phyloP scores from a whole-genome alignment of 2,113 vertebrate species.

The Chascanopsetta lugubris region DNA sequence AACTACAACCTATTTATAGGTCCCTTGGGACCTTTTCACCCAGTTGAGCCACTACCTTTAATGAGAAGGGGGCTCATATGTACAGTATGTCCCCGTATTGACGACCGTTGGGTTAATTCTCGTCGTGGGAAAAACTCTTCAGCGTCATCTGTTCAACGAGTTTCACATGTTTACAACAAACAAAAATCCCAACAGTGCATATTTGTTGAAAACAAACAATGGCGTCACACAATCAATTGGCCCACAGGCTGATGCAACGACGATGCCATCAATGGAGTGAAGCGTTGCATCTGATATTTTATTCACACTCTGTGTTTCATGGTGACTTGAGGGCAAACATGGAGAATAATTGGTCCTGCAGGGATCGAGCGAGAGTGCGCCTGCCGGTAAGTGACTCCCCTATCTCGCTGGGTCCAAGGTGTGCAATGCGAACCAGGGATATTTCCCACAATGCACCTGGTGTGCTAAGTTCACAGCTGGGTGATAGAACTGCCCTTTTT shows the following conservation, averaged over 20 bases:
- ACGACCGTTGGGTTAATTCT: neutral
- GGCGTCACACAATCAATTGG: neutral
- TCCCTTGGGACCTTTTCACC: no score
- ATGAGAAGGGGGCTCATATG: no score
- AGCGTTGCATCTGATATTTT: conserved; percentile 42
- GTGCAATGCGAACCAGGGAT: conserved; percentile 32
- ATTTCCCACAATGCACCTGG: conserved; percentile 61
- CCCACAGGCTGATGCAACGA: conserved; percentile 26
- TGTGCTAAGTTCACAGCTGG: conserved; percentile 26
- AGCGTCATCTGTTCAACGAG: neutral
- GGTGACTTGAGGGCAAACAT: conserved; percentile 67
- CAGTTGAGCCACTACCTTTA: no score
- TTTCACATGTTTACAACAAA: conserved; percentile 9
- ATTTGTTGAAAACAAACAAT: conserved; percentile 23
- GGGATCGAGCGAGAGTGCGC: conserved; percentile 49
- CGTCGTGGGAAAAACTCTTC: neutral
- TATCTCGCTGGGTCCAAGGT: conserved; percentile 53
- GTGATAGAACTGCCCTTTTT: conserved; percentile 54
- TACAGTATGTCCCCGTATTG: neutral
- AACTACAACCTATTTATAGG: no score
- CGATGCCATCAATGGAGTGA: conserved; percentile 24
- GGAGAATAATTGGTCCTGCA: conserved; percentile 73
- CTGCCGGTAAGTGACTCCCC: conserved; percentile 44
- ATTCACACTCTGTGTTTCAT: conserved; percentile 59
- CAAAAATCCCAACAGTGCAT: neutral